Conservation (phyloP, 2,113 vertebrate species). For the Larimichthys polyactis region DNA sequence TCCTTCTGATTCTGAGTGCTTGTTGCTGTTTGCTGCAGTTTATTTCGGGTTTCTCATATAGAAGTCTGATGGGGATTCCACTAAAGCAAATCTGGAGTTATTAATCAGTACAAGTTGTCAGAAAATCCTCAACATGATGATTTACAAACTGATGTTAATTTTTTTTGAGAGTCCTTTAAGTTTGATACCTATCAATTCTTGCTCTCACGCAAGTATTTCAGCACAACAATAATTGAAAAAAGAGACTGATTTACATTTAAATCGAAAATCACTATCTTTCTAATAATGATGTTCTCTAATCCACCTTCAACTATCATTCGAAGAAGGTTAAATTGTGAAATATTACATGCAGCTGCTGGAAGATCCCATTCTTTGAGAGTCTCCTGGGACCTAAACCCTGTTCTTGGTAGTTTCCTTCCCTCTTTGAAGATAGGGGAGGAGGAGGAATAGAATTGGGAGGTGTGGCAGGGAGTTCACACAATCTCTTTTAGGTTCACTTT, state of each 20-base stretch:
- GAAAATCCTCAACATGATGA: constrained; percentile 23
- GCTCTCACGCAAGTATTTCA: constrained; percentile 59
- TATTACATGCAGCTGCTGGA: constrained; percentile 66
- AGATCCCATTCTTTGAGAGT: constrained; percentile 65
- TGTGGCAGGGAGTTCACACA: constrained; percentile 59
- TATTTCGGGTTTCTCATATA: neutral
- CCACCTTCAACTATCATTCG: constrained; percentile 78
- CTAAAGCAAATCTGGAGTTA: constrained; percentile 3
- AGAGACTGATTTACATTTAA: constrained; percentile 84
- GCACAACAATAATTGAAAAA: constrained; percentile 76
- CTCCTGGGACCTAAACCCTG: constrained; percentile 61
- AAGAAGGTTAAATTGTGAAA: constrained; percentile 81
- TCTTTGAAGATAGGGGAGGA: constrained; percentile 65
- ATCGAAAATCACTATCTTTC: constrained; percentile 81
- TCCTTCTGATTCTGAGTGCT: neutral
- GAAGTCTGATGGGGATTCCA: neutral
- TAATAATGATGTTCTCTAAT: constrained; percentile 81
- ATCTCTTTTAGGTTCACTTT: constrained; percentile 49
- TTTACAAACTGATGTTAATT: constrained; percentile 50
- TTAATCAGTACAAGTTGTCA: constrained; percentile 23
- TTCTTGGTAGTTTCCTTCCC: constrained; percentile 41
- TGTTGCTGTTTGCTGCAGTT: neutral
- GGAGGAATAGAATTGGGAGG: constrained; percentile 55
- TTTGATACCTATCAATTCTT: constrained; percentile 70
- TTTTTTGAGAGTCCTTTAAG: constrained; percentile 45